Percentiles rank a stretch among this genome's conserved stretches.
These are phyloP conservation scores for Pelosia muscerda DNA, from an alignment of 2,888 invertebrate species.

Conservation along the genomic window DNA sequence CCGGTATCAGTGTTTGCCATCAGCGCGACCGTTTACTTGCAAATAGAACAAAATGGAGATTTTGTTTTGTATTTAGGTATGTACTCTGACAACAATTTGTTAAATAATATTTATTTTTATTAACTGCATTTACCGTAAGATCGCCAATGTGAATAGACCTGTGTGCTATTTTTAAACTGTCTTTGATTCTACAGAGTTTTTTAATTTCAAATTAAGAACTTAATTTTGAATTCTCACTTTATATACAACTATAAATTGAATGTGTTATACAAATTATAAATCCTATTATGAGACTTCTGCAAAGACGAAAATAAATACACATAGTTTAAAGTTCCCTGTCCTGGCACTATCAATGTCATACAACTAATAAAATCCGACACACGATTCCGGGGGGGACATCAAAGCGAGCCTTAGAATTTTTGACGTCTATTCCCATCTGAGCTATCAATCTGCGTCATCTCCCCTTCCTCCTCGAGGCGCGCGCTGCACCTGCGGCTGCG, in stretches of 20 bases:
- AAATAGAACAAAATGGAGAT: constrained; percentile 26
- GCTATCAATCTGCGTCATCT: constrained; percentile 52
- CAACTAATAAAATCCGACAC: constrained; percentile 38
- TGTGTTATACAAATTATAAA: neutral
- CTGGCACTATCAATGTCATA: constrained; percentile 43
- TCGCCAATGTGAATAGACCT: neutral
- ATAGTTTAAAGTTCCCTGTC: neutral
- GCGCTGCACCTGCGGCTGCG: constrained; percentile 74
- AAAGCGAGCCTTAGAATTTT: constrained; percentile 43
- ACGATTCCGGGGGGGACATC: constrained; percentile 40
- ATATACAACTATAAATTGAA: neutral
- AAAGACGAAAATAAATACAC: constrained; percentile 7
- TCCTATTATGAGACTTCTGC: neutral
- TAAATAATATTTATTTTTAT: neutral
- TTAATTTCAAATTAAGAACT: neutral
- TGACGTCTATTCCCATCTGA: constrained; percentile 49
- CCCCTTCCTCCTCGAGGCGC: constrained; percentile 37
- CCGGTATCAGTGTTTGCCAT: constrained; percentile 41
- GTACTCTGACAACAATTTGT: constrained; percentile 18
- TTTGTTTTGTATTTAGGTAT: constrained; percentile 26
- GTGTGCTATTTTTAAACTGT: neutral
- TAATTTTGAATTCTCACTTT: neutral
- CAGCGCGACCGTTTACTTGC: constrained; percentile 34
- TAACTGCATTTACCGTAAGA: neutral
- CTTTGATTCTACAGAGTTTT: neutral